Base-by-base conservation (phyloP, 2,888 invertebrate genomes). In the Drosophila demipolita region DNA sequence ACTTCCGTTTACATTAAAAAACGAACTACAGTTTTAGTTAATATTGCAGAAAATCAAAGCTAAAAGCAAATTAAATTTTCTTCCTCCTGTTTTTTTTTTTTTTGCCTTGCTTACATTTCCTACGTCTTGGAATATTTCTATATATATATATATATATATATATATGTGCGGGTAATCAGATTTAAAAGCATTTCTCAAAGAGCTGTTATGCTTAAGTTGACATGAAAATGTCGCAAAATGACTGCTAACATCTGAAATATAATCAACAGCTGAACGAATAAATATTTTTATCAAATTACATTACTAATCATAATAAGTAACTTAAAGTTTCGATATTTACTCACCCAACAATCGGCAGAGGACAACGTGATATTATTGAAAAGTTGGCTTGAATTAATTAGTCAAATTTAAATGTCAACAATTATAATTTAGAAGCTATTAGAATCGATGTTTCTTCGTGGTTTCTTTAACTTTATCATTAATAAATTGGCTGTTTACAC, bases 1-100 rank as follows among this genome's bases (percentile, higher is more conserved):
- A 68, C 73, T 69, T 75, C 68, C 75, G 53, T 65, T 75, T 35
- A 33, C 65, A 72, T 73, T 35, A 49, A 57, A 49, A 58, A 48
- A 52, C 17, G 26, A 65, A 66, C 66, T 62, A 60, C 54, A 72
- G 61, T 78, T 66, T 58, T 61, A 63, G 53, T 74, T 67, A 78
- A 78, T 67, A 38, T 67, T 70, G 58, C 54, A 61, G 52, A 52
- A 62, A 82, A 75, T 71, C 71, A 87, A 85, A 82, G 67, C 53
- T 35, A 63, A 60, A 52, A 36, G 26, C 33, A 82, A 82, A 82
- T 75, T 68, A 58, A 60, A 79, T 62, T 77, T 26, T 17, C n/a
- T 8, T 78, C 55, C 12, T 20, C 3, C 17, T 9, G 5, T 45
- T 50, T 36, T 23, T 6, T 9, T 45, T 50, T 36, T 23, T 6